A percentile compares a stretch with the other conserved stretches of the same genome.
phyloP scores from a whole-genome alignment of 2,797 vertebrate species.

The Odontamblyopus rebecca region DNA sequence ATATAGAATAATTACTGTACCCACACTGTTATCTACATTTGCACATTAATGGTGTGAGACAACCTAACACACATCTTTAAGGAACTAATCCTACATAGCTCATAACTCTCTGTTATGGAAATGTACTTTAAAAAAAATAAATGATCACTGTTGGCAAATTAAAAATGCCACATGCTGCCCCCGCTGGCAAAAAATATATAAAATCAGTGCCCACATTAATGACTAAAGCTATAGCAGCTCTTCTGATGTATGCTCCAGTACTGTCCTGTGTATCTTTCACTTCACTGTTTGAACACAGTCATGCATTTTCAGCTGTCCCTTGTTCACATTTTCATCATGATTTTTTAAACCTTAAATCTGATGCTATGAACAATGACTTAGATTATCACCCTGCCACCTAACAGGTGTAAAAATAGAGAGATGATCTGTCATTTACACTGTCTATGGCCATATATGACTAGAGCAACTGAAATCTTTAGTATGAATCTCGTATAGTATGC shows the following conservation, averaged over 20 bases:
- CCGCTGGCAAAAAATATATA: not conserved
- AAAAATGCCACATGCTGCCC: not conserved
- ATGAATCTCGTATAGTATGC: constrained; percentile 10
- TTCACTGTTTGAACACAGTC: constrained; percentile 25
- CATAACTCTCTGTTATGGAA: not conserved
- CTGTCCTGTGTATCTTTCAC: constrained; percentile 15
- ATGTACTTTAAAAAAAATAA: not conserved
- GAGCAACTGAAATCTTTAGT: constrained; percentile 39
- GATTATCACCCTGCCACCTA: not conserved
- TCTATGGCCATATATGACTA: not conserved
- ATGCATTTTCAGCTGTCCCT: constrained; percentile 69
- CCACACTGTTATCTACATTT: no score
- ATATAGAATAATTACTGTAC: no score
- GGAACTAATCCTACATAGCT: not conserved
- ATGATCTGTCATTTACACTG: not conserved
- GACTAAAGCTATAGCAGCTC: not conserved
- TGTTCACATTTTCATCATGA: constrained; percentile 14
- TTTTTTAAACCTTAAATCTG: not conserved
- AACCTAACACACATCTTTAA: not conserved
- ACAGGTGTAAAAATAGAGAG: not conserved
- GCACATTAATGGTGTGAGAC: no score
- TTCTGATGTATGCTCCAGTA: constrained; percentile 31
- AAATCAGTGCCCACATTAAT: not conserved
- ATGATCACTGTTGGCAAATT: not conserved
- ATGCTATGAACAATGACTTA: not conserved